Base-by-base conservation (phyloP, 2,888 invertebrate species). In the Eupithecia insigniata region DNA sequence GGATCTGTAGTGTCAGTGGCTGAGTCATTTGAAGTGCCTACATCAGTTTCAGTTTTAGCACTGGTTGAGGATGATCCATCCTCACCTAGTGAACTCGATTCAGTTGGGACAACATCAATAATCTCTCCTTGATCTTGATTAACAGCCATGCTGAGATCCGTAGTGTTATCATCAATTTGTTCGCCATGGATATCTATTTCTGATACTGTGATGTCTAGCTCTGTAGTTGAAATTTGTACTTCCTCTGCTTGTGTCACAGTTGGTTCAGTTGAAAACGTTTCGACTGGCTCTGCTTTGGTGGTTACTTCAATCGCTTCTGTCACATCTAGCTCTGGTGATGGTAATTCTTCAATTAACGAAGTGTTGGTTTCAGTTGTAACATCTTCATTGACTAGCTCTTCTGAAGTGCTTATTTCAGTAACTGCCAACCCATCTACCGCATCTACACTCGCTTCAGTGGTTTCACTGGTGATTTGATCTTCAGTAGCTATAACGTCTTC, bases 271-370 rank as follows among this genome's bases (percentile, higher is more conserved):
- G 62, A 34, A n/a, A 22, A 14, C 14, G 64, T 36, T 12, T 62
- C 36, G 5, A n/a, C 34, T 64, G 36, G 34, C 18, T 30, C 60
- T 36, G 12, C 34, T 10, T 22, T 12, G 39, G 64, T 22, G n/a
- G 34, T 12, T 14, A 8, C 64, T 58, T 79, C 39, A 18, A 68
- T 60, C 43, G 78, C 34, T 12, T 65, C 46, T 39, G 79, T 74
- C 10, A 77, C 71, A 60, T 79, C 80, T 67, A 79, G 83, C 69
- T 85, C 82, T 61, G 79, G 71, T 51, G 81, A 70, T 8, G 80
- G 73, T 55, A 26, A 12, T 12, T 55, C 55, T 55, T 55, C 55
- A 55, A 55, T 55, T 55, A 55, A 55, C 55, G 55, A 2, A 22
- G 55, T 26, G 26, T 14, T 55, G 55, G 26, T 55, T 55, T 55